phyloP scores from a whole-genome alignment of 2,113 vertebrate genomes.

The Sisor rabdophorus region DNA sequence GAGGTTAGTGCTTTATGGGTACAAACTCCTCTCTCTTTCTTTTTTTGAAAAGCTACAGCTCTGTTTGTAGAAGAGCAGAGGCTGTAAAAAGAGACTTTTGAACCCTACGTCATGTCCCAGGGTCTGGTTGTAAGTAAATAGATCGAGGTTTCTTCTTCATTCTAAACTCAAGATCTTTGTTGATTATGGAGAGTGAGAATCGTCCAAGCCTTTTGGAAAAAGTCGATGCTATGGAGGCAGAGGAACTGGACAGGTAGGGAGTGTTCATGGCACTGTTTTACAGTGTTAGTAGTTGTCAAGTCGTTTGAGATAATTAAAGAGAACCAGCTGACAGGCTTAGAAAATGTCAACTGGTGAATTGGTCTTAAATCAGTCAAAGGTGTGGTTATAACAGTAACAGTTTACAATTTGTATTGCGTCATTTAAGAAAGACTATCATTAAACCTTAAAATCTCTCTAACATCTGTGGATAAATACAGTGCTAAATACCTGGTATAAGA shows the following conservation, averaged over 20 bases:
- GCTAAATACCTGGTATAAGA: constrained; percentile 9
- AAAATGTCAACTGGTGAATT: background rate
- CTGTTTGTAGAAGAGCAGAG: background rate
- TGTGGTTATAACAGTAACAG: too few relatives aligned
- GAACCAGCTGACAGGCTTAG: background rate
- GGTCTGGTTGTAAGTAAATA: background rate
- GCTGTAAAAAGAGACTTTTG: constrained; percentile 66
- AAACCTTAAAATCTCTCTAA: background rate
- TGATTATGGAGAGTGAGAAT: constrained; percentile 55
- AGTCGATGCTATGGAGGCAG: background rate
- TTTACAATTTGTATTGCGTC: background rate
- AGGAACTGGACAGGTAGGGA: constrained; percentile 44
- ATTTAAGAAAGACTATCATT: background rate
- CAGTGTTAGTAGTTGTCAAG: background rate
- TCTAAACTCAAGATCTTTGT: background rate
- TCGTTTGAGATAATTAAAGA: background rate
- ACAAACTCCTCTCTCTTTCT: constrained; percentile 16
- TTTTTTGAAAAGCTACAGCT: background rate
- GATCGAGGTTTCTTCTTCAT: background rate
- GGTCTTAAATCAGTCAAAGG: background rate
- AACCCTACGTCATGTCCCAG: constrained; percentile 31
- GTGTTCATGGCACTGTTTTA: background rate
- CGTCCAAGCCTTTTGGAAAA: constrained; percentile 8
- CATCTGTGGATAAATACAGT: background rate
- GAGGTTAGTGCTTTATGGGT: constrained; percentile 31